These are phyloP conservation scores for Zoanthus solanderi DNA, from an alignment of 92 coral and sea anemone genomes.

Conservation along the genomic window DNA sequence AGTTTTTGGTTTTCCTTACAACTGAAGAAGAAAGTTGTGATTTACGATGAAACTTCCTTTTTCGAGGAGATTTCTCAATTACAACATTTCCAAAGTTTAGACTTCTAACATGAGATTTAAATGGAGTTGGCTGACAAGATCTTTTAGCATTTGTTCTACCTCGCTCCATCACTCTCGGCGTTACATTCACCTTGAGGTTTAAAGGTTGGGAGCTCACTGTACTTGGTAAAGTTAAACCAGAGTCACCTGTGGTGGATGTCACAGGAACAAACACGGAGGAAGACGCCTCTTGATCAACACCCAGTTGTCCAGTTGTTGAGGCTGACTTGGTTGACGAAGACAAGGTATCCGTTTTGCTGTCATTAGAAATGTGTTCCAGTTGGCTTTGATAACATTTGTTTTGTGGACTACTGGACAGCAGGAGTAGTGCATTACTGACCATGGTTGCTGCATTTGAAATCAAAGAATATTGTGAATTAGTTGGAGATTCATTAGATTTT, in stretches of 20 bases:
- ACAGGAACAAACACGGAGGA: background rate
- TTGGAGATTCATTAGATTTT: too few species aligned
- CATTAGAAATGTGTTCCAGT: background rate
- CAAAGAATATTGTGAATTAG: too few species aligned
- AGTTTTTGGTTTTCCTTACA: background rate
- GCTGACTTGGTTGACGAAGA: background rate
- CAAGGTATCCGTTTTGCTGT: background rate
- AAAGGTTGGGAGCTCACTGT: background rate
- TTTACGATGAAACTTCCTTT: background rate
- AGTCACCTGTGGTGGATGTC: background rate
- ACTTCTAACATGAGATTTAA: constrained; percentile 53
- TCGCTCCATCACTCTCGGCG: background rate
- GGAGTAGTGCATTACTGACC: constrained; percentile 82
- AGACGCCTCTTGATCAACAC: background rate
- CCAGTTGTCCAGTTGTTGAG: background rate
- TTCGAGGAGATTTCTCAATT: constrained; percentile 1
- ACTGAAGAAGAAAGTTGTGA: background rate
- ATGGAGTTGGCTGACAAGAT: constrained; percentile 43
- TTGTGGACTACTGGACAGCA: constrained; percentile 77
- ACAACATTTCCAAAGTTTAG: constrained; percentile 42
- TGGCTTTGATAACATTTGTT: constrained; percentile 7
- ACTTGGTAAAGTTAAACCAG: constrained; percentile 7
- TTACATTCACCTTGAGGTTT: background rate
- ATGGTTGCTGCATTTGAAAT: constrained; percentile 58
- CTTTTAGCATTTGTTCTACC: constrained; percentile 26